Evolutionary conservation across 2,797 vertebrate species (phyloP).

Genomic region (Scarus forsteni): DNA sequence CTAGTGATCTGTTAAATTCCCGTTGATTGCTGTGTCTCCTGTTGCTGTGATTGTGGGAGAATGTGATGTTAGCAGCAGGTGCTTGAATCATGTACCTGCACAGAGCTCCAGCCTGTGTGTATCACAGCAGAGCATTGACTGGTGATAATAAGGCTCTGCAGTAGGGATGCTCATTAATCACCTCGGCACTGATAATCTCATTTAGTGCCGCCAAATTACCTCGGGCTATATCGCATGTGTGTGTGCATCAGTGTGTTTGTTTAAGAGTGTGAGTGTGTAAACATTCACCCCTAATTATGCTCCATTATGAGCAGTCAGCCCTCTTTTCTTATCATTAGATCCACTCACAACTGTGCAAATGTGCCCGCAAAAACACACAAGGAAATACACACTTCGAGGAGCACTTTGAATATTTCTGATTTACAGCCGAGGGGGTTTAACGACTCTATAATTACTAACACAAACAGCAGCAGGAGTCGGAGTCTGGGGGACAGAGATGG

Average conservation of each 20-base stretch:
- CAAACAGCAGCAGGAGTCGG: slow-evolving; percentile 35
- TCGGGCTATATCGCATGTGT: slow-evolving; percentile 46
- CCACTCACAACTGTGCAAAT: background rate
- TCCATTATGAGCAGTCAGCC: slow-evolving; percentile 69
- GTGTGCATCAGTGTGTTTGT: slow-evolving; percentile 24
- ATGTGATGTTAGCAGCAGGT: slow-evolving; percentile 62
- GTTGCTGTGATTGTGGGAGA: slow-evolving; percentile 30
- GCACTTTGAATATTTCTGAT: slow-evolving; percentile 18
- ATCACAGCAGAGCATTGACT: slow-evolving; percentile 63
- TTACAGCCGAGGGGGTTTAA: slow-evolving; percentile 48
- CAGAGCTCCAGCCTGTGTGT: slow-evolving; percentile 46
- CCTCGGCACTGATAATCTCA: slow-evolving; percentile 75
- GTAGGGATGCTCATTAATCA: slow-evolving; percentile 77
- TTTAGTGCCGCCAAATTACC: slow-evolving; percentile 78
- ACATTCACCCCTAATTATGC: slow-evolving; percentile 72
- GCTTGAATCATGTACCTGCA: slow-evolving; percentile 53
- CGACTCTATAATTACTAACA: slow-evolving; percentile 62
- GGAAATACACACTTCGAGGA: slow-evolving; percentile 37
- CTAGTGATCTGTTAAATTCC: slow-evolving; percentile 30
- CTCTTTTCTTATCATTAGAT: slow-evolving; percentile 34
- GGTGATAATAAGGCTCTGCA: slow-evolving; percentile 69
- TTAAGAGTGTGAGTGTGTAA: slow-evolving; percentile 44
- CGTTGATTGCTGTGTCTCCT: slow-evolving; percentile 25
- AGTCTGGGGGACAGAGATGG: background rate
- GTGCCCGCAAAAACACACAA: slow-evolving; percentile 7